Conservation (phyloP, 2,888 invertebrate genomes). For the Helleia helle region DNA sequence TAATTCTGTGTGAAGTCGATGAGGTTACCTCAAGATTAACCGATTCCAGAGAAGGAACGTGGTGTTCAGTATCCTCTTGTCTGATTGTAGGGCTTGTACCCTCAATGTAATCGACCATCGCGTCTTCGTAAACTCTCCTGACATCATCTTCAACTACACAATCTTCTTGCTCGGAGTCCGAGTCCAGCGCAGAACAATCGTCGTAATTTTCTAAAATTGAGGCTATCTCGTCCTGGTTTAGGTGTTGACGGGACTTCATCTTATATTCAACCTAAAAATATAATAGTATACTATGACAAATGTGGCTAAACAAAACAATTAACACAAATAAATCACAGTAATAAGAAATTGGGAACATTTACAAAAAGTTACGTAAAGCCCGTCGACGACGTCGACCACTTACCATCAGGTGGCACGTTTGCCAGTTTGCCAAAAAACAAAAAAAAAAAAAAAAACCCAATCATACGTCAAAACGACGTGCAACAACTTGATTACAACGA, state of each 20-base stretch:
- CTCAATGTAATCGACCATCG: slow-evolving; percentile 9
- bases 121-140: slow-evolving; percentile 7
- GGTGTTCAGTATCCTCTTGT: slow-evolving; percentile 7
- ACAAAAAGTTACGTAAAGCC: slow-evolving; percentile 9
- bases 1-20: background rate
- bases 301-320: slow-evolving; percentile 7
- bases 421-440: no score
- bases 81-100: slow-evolving; percentile 7
- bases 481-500: slow-evolving; percentile 10
- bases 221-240: slow-evolving; percentile 11
- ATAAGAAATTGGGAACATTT: background rate
- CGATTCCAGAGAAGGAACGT: slow-evolving; percentile 5
- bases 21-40: slow-evolving; percentile 1
- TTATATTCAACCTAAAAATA: slow-evolving; percentile 8
- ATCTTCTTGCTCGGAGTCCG: slow-evolving; percentile 8
- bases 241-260: slow-evolving; percentile 6
- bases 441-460: no score
- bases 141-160: slow-evolving; percentile 5
- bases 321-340: slow-evolving; percentile 10
- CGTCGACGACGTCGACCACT: no score
- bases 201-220: slow-evolving; percentile 10
- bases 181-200: slow-evolving; percentile 11
- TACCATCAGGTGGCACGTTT: no score
- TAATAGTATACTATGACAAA: slow-evolving; percentile 10
- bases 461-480: slow-evolving; percentile 10